Percentiles rank a stretch among this genome's conserved stretches.
phyloP scores from a whole-genome alignment of 2,888 invertebrate species.

The Flexamia atlantica region DNA sequence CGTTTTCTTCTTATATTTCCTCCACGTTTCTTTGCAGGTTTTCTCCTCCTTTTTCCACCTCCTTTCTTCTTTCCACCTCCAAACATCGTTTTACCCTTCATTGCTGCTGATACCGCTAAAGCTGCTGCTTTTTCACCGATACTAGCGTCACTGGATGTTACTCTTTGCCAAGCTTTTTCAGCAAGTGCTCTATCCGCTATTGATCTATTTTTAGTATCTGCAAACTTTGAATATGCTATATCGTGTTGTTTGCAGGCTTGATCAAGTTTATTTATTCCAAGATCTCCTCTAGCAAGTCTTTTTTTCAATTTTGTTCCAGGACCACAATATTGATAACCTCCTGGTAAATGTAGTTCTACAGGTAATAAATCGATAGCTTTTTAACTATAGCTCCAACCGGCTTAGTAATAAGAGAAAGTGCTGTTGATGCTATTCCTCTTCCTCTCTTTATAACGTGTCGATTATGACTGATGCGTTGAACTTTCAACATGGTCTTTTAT shows the following conservation, averaged over 20 bases:
- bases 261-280: constrained; percentile 65
- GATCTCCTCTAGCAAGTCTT: constrained; percentile 58
- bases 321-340: constrained; percentile 66
- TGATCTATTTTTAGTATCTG: constrained; percentile 42
- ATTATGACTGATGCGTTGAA: not conserved
- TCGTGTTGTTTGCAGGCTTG: constrained; percentile 66
- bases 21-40: not conserved
- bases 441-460: not conserved
- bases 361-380: constrained; percentile 53
- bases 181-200: constrained; percentile 63
- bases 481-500: not conserved
- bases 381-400: constrained; percentile 48
- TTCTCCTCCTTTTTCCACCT: not conserved
- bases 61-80: constrained; percentile 1
- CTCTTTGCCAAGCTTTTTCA: constrained; percentile 64
- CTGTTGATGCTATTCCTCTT: not conserved
- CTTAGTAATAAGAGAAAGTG: not conserved
- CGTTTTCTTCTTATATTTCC: constrained; percentile 18
- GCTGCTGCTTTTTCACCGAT: constrained; percentile 64
- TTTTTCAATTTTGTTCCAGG: constrained; percentile 64
- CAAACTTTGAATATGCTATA: constrained; percentile 61
- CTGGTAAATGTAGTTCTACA: constrained; percentile 65
- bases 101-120: constrained; percentile 64
- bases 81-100: constrained; percentile 65
- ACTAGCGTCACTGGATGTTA: constrained; percentile 58